Conservation (phyloP, 2,888 invertebrate genomes). For the Oscheius sp. region DNA sequence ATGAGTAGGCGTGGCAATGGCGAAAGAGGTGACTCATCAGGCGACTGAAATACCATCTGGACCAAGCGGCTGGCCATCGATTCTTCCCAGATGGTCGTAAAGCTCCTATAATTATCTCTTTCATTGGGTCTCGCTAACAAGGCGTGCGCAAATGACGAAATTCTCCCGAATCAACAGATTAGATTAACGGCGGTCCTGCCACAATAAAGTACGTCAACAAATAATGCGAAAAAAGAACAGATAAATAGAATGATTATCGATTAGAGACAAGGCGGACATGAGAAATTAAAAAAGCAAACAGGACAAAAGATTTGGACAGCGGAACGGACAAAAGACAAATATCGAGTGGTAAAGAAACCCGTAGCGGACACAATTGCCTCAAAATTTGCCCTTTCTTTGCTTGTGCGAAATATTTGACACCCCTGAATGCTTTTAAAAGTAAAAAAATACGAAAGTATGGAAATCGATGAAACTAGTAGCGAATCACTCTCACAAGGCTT, state of each 20-base stretch:
- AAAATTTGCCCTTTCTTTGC: too few species aligned
- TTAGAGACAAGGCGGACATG: too few species aligned
- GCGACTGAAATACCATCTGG: constrained; percentile 17
- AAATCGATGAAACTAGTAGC: too few species aligned
- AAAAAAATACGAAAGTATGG: too few species aligned
- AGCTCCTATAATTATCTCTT: constrained; percentile 8
- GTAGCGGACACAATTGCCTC: too few species aligned
- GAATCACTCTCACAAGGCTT: too few species aligned
- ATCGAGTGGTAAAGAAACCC: too few species aligned
- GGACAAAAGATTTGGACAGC: background rate
- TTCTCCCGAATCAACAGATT: constrained; percentile 10
- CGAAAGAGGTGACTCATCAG: constrained; percentile 3
- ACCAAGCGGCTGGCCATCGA: background rate
- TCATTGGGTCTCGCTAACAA: constrained; percentile 3
- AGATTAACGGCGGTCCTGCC: too few species aligned
- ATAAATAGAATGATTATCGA: background rate
- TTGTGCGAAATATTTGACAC: too few species aligned
- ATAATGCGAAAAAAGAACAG: background rate
- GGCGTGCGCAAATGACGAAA: background rate
- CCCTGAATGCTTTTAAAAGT: too few species aligned
- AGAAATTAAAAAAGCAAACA: constrained; percentile 15
- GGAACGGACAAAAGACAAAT: constrained; percentile 12
- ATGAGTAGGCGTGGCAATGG: background rate
- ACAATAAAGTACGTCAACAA: too few species aligned
- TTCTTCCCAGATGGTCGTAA: constrained; percentile 11